Evolutionary conservation across 2,888 invertebrate genomes (phyloP), one percentile per base, ranked within the genome.

Genomic region (Leucophenga maculata): DNA sequence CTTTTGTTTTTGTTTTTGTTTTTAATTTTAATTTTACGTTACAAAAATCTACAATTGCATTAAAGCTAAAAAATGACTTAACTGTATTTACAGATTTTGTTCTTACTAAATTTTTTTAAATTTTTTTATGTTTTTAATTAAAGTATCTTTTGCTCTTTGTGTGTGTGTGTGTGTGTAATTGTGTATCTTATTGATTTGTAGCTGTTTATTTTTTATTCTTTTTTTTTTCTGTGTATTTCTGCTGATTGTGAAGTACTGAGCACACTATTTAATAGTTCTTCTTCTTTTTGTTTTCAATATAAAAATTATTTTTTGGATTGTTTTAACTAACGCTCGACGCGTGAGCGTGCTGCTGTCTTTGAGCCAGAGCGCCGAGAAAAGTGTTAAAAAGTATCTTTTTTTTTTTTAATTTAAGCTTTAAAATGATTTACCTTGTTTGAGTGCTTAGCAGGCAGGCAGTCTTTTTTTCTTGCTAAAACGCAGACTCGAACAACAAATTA

Each of bases 1-100:
- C n/a, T n/a, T 52, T 72, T 74, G 68, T 72, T 74, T 46, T 67
- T 50, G 39, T 39, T n/a, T 66, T 54, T 11, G 16, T 32, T 66
- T 54, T 14, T 3, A 14, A 48, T 65, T 66, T 62, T 52, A 54
- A 62, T 54, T 65, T 62, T 68, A 70, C 73, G 72, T 79, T 82
- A 77, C 68, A 85, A 82, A 85, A 82, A 75, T 84, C 81, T 86
- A 85, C 85, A 86, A 79, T 82, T 82, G 83, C 82, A 81, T 84
- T 83, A 83, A 85, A 85, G 84, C 86, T 88, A 88, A 85, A 80
- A 75, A 80, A 82, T 88, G 86, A 87, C 88, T 88, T 88, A 88
- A 87, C 85, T 87, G 80, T 78, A 87, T 87, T 82, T 86, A 87
- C 87, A 87, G 73, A 78, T 62, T 68, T 70, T 71, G 50, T 65